Evolutionary conservation across 2,888 invertebrate genomes (phyloP), one percentile per base, ranked within the genome.

Genomic region (Sussaba pulchella): DNA sequence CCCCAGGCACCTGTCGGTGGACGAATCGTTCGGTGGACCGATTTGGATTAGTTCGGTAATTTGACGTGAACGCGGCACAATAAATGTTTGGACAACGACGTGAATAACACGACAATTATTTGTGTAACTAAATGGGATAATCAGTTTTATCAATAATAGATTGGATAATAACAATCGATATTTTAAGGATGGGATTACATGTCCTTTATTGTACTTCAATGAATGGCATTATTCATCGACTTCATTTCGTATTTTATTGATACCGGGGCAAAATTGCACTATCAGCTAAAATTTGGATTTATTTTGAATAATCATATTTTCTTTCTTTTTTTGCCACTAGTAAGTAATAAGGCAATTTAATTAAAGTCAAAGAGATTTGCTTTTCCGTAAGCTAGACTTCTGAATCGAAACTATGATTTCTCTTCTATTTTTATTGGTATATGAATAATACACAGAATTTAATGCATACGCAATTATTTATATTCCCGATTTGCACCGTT

Each of bases 71-170:
- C 8, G 43, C 12, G 24, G 14, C 21, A 36, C 41, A 19, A 39
- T 76, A 50, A 14, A 26, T 21, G 52, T 10, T 26, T 12, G 12
- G 36, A 31, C 31, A 2, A 2, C 2, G 31, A 47, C 31, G 36
- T 19, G 19, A 71, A 59, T 71, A 71, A 71, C 47, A 26, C 19
- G 47, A 71, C 57, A 45, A 47, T 71, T 47, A 59, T 36, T 19
- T 31, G 4, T 2, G 17, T 12, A 59, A 19, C 12, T 9, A 47
- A 45, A 59, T 47, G 41, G 9, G 5, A 57, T 69, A 57, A 69
- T 14, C 26, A 12, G n/a, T n/a, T 14, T 47, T 31, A 14, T 36
- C 21, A 41, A 67, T 67, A 41, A 67, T 54, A 1, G 5, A 67
- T 41, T 8, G 26, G 19, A 57, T 57, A 31, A 12, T 26, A 57